Base-by-base conservation (phyloP, 2,797 vertebrate species). In the Tenualosa thibaudeaui region DNA sequence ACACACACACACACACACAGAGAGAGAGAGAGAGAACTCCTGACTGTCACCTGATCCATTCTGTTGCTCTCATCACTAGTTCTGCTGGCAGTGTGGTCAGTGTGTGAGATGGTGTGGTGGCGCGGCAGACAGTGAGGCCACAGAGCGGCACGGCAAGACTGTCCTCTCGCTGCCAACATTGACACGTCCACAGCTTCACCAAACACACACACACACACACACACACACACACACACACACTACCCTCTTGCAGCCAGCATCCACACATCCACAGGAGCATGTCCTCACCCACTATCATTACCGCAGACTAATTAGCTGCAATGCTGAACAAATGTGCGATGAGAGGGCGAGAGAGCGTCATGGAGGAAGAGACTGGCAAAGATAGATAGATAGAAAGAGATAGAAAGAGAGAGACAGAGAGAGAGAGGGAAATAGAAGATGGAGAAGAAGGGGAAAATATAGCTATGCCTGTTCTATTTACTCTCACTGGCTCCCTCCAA, bases 191-290 rank as follows among this genome's bases (percentile, higher is more conserved):
- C 24, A 31, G 31, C 13, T 81, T 37, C n/a, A 54, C 84, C 86
- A 3, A 83, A 83, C 83, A 75, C 83, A 84, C 60, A 81, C 51
- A 84, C 53, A 84, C 53, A 58, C 75, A 71, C 43, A 81, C 40
- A 84, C 53, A 60, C 50, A 81, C 17, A 58, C 56, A 56, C 54
- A 5, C 58, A 40, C 46, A 54, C 88, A 83, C 82, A 54, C n/a
- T n/a, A n/a, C n/a, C n/a, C n/a, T n/a, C n/a, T n/a, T n/a, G n/a
- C n/a, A n/a, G n/a, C n/a, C n/a, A 56, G 22, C 56, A 60, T 17
- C 7, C 56, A 60, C 58, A 62, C 58, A 24, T 24, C n/a, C n/a
- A 10, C 6, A 68, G 65, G 24, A 68, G 46, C 13, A 5, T 71
- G 65, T 37, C 65, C 31, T 31, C 65, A 37, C 60, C 60, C 65